These are phyloP conservation scores for Catajapyx aquilonaris DNA, from an alignment of 1,140 invertebrate genomes.

Conservation along the genomic window DNA sequence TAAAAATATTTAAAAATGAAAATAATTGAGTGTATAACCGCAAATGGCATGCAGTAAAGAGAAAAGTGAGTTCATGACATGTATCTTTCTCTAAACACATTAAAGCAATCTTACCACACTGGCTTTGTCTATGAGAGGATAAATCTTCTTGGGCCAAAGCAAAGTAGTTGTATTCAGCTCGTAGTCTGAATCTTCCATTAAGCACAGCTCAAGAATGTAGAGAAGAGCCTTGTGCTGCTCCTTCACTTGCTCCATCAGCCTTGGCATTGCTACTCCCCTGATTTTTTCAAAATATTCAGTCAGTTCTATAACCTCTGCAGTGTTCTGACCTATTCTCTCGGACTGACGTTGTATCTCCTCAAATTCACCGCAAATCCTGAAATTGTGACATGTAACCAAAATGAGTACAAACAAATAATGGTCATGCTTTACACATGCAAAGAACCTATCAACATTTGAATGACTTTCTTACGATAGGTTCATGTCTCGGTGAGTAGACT, in stretches of 20 bases:
- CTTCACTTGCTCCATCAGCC: background rate
- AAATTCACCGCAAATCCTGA: background rate
- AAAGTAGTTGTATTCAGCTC: background rate
- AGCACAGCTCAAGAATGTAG: background rate
- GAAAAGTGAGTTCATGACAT: too few species aligned
- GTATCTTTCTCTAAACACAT: too few species aligned
- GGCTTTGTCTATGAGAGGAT: background rate
- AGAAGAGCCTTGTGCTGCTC: background rate
- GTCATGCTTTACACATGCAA: too few species aligned
- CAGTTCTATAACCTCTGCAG: background rate
- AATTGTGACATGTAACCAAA: too few species aligned
- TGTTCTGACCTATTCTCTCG: background rate
- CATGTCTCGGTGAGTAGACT: too few species aligned
- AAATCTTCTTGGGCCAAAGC: background rate
- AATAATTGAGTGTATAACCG: background rate
- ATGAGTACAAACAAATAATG: too few species aligned
- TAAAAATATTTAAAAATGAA: background rate
- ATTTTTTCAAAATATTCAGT: background rate
- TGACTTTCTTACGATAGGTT: too few species aligned
- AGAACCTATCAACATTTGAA: too few species aligned
- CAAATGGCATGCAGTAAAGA: background rate
- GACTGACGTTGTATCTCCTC: background rate
- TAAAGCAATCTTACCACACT: background rate
- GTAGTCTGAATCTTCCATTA: background rate
- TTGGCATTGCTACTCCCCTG: background rate